Conservation (phyloP, 1,140 invertebrate genomes). For the Zaprionus tsacasi region DNA sequence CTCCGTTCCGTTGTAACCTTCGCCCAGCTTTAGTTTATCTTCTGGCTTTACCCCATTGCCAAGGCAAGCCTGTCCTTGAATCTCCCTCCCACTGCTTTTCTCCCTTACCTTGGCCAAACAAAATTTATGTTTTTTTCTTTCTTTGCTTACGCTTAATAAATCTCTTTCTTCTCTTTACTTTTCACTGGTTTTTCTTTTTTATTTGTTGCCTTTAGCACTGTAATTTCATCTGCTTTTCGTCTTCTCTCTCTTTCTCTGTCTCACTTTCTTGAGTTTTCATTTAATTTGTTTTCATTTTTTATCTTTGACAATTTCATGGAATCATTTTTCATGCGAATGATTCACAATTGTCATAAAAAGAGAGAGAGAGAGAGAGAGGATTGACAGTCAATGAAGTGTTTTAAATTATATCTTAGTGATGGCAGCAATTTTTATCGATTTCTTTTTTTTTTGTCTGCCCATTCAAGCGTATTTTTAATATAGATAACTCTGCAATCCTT, state of each 20-base stretch:
- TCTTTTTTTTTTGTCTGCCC: neutral
- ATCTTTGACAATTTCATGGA: conserved; percentile 30
- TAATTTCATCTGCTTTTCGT: no score
- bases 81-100: neutral
- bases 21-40: conserved; percentile 26
- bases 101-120: conserved; percentile 35
- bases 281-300: conserved; percentile 15
- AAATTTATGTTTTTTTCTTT: conserved; percentile 59
- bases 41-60: conserved; percentile 33
- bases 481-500: conserved; percentile 11
- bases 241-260: neutral
- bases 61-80: conserved; percentile 29
- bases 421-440: conserved; percentile 3
- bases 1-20: conserved; percentile 12
- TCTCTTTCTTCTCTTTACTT: conserved; percentile 42
- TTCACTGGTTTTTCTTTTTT: conserved; percentile 7
- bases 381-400: conserved; percentile 31
- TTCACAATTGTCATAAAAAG: conserved; percentile 46
- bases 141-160: conserved; percentile 56
- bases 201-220: conserved; percentile 21
- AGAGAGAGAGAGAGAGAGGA: neutral
- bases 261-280: conserved; percentile 21
- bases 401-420: neutral
- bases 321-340: conserved; percentile 52
- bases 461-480: conserved; percentile 19